Conservation (phyloP, 2,888 invertebrate species). For the Melinaea menophilus region DNA sequence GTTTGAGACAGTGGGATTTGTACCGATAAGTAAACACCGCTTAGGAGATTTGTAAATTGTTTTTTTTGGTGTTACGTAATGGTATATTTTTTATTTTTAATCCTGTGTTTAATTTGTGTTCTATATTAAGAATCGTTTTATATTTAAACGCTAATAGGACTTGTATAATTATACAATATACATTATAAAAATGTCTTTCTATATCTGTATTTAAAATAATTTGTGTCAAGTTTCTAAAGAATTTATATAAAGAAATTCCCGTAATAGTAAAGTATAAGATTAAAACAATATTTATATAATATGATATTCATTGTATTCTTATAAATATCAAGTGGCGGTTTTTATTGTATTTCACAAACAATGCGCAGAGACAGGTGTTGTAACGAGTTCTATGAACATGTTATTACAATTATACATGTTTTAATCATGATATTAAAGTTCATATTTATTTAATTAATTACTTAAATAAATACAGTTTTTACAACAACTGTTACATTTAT, state of each 20-base stretch:
- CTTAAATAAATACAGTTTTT: too few species aligned
- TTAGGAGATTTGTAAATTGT: constrained; percentile 40
- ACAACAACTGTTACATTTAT: too few species aligned
- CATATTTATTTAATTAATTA: too few species aligned
- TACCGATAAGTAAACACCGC: constrained; percentile 57
- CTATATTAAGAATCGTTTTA: background rate
- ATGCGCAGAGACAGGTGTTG: constrained; percentile 26
- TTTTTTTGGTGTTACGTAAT: constrained; percentile 40
- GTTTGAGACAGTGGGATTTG: constrained; percentile 46
- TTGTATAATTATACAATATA: too few species aligned
- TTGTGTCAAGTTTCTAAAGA: too few species aligned
- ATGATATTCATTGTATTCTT: constrained; percentile 15
- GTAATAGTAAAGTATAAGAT: too few species aligned
- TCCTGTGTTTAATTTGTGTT: constrained; percentile 9
- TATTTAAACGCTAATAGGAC: background rate
- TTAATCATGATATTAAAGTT: background rate
- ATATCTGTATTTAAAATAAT: too few species aligned
- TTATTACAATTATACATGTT: background rate
- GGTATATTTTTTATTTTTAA: constrained; percentile 31
- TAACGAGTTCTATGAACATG: constrained; percentile 10
- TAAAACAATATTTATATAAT: background rate
- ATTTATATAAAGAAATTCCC: too few species aligned
- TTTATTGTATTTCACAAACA: constrained; percentile 16
- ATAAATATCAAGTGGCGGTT: constrained; percentile 16
- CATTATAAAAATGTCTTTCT: too few species aligned